Evolutionary conservation across 2,888 invertebrate genomes (phyloP), one percentile per base, ranked within the genome.

Genomic region (Hirtodrosophila cameraria): DNA sequence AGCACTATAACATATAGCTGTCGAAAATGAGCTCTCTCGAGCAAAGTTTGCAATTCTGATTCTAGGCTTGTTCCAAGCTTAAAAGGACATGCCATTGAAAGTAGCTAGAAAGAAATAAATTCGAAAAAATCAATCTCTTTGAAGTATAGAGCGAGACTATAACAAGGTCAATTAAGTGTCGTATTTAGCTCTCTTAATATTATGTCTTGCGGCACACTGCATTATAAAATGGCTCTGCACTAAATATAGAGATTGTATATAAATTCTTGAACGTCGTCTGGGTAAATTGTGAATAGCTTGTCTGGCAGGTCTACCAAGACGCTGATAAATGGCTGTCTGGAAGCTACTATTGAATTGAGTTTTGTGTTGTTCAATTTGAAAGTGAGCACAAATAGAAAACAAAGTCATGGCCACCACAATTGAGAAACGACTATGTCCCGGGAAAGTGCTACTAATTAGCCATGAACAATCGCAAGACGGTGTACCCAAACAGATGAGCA

Each of bases 381-480:
- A 69, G 74, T 73, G 46, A 33, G 23, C 43, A 54, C 46, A 67
- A 61, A 73, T 61, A 67, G 75, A 68, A 68, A 55, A 68, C 68
- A 63, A 58, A 74, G 69, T 71, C 71, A 74, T 48, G 63, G 74
- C 68, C 71, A 74, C 38, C 45, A 74, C 50, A 71, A 71, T 74
- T 71, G 68, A 38, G 28, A 60, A 49, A 23, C 7, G 20, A n/a
- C 23, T 46, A 28, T 35, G 30, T 31, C 48, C 52, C 70, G 75
- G 55, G 64, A 72, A 74, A 72, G 69, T 74, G 71, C 64, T 64
- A 39, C 71, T 53, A 72, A 72, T 69, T 64, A 72, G 55, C 75
- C 70, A 49, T 75, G 38, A 7, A 64, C 59, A 74, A 75, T 74
- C 43, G 3, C 16, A 25, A 68, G 31, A 55, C 25, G n/a, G 4